phyloP scores from a whole-genome alignment of 2,113 vertebrate species.

The Ginglymostoma cirratum region DNA sequence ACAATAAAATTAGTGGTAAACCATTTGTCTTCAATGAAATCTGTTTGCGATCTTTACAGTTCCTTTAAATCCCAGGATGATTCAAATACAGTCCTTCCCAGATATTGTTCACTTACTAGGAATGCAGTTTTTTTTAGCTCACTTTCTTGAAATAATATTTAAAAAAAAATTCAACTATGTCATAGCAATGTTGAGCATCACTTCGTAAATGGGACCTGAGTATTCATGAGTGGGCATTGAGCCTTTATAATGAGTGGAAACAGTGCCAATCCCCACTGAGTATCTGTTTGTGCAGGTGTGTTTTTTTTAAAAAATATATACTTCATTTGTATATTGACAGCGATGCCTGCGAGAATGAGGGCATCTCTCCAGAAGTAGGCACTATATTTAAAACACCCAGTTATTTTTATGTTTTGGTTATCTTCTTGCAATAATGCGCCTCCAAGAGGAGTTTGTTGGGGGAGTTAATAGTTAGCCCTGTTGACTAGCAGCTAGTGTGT shows the following conservation, averaged over 20 bases:
- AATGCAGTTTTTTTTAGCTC: not conserved
- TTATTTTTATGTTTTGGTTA: not conserved
- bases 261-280: not conserved
- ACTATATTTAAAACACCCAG: not conserved
- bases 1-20: not conserved
- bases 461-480: not conserved
- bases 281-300: conserved; percentile 26
- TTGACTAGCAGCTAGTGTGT: not conserved
- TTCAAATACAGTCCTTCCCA: not conserved
- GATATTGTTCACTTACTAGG: not conserved
- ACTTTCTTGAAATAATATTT: not conserved
- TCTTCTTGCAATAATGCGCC: not conserved
- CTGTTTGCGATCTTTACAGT: not conserved
- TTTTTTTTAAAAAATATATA: not conserved
- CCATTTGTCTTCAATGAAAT: not conserved
- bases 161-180: not conserved
- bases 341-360: not conserved
- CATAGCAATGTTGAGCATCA: not conserved
- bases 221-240: not conserved
- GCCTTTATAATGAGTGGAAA: not conserved
- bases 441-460: too few relatives aligned
- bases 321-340: not conserved
- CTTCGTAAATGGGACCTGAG: not conserved
- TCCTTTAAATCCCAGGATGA: not conserved
- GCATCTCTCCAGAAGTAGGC: not conserved